Percentiles rank a stretch among this genome's conserved stretches.
Conservation (phyloP, 2,797 vertebrate species). For the Pangasius larnaudii region DNA sequence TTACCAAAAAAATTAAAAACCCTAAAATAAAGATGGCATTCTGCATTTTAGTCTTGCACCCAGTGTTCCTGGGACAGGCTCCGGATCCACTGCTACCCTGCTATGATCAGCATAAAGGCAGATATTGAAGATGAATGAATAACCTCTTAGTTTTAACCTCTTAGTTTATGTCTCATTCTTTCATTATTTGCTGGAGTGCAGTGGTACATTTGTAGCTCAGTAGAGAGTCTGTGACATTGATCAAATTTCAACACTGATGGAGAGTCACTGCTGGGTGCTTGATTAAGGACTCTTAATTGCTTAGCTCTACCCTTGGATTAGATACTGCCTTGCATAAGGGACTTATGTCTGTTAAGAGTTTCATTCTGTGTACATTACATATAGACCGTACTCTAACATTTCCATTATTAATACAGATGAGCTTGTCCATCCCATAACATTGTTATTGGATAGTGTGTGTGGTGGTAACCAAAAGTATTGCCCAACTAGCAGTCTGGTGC, state of each 20-base stretch:
- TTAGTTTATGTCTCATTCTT: neutral
- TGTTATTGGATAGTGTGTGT: neutral
- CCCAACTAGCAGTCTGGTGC: neutral
- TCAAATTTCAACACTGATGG: conserved; percentile 5
- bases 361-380: neutral
- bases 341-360: neutral
- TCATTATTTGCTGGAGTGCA: neutral
- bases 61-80: neutral
- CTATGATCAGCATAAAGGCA: neutral
- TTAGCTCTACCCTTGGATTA: neutral
- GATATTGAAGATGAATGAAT: neutral
- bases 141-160: neutral
- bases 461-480: neutral
- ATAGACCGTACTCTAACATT: too few species aligned
- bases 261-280: neutral
- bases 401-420: neutral
- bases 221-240: conserved; percentile 4
- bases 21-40: neutral
- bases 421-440: neutral
- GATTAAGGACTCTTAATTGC: conserved; percentile 8
- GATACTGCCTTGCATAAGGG: neutral
- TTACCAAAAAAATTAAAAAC: neutral
- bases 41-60: neutral
- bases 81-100: neutral
- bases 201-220: conserved; percentile 7